Base-by-base conservation (phyloP, 2,113 vertebrate species). In the Perognathus longimembris region DNA sequence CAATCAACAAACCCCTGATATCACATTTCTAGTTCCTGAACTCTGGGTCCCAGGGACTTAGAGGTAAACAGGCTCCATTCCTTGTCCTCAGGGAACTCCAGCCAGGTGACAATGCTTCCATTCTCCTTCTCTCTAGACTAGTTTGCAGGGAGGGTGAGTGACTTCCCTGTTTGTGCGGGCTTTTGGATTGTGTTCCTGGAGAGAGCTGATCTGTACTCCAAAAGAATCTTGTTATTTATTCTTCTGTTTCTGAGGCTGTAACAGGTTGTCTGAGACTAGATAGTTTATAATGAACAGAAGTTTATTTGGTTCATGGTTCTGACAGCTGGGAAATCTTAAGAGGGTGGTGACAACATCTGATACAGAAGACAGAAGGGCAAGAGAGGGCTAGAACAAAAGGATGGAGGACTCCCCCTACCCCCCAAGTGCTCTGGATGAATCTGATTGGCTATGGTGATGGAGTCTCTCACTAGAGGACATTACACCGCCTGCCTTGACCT, bases 211-310 rank as follows among this genome's bases (percentile, higher is more conserved):
- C 36, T 38, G 69, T 88, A 73, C 34, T 79, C 64, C 59, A 77
- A 86, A 67, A 78, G 70, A 84, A 63, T 92, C 69, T 88, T 71
- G 40, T 21, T 71, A 83, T 83, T 70, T 73, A 83, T 83, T 70
- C 61, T 34, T 85, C 34, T 59, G 10, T 30, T 85, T 85, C 34
- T 85, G 69, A 34, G 40, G 34, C 34, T 73, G 30, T 54, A 50
- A 70, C 63, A 67, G 32, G n/a, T 45, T 67, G 22, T 21, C 63
- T 26, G 11, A 83, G 24, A 57, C 45, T 73, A 26, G 59, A 26
- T 26, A 24, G 11, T 61, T 42, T 61, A 74, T 74, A 40, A 61
- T 21, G 36, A 74, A 32, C 30, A 73, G 45, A 71, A 71, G n/a
- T 63, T 42, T 64, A 63, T 26, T 75, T 75, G 84, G 17, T 57